Conservation (phyloP, 2,113 vertebrate species). For the Nestor notabilis region DNA sequence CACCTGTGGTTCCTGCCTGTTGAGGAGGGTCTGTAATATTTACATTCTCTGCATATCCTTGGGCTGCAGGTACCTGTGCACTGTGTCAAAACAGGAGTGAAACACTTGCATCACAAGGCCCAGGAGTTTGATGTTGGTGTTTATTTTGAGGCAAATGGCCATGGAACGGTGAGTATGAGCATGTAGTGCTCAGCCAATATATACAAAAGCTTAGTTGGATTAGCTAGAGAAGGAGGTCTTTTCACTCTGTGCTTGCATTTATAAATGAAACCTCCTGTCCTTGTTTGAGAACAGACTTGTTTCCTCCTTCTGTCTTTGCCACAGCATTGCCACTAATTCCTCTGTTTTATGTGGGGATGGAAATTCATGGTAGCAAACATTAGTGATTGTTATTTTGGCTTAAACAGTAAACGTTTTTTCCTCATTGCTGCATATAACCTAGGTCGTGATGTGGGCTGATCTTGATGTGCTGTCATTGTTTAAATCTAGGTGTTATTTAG, state of each 20-base stretch:
- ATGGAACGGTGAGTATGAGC: conserved; percentile 89
- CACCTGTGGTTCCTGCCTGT: fast-evolving
- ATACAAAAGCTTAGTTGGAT: background rate
- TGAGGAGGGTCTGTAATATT: background rate
- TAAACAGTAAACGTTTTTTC: background rate
- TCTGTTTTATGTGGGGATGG: background rate
- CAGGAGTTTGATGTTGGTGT: conserved; percentile 92
- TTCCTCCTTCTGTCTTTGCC: background rate
- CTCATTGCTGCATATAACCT: background rate
- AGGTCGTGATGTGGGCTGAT: background rate
- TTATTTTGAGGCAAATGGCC: conserved; percentile 98
- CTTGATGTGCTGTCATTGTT: background rate
- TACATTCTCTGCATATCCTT: background rate
- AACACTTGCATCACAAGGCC: conserved; percentile 93
- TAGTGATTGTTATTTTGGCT: background rate
- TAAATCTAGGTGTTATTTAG: conserved; percentile 88
- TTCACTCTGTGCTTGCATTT: background rate
- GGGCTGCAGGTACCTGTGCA: conserved; percentile 85
- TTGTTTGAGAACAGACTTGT: background rate
- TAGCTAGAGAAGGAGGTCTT: background rate
- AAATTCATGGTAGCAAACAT: background rate
- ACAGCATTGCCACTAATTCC: background rate
- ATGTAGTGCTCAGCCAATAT: fast-evolving
- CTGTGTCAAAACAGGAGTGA: conserved; percentile 95
- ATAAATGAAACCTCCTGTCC: background rate